Evolutionary conservation across 1,140 invertebrate genomes (phyloP), one percentile per base, ranked within the genome.

Genomic region (Pantala flavescens): DNA sequence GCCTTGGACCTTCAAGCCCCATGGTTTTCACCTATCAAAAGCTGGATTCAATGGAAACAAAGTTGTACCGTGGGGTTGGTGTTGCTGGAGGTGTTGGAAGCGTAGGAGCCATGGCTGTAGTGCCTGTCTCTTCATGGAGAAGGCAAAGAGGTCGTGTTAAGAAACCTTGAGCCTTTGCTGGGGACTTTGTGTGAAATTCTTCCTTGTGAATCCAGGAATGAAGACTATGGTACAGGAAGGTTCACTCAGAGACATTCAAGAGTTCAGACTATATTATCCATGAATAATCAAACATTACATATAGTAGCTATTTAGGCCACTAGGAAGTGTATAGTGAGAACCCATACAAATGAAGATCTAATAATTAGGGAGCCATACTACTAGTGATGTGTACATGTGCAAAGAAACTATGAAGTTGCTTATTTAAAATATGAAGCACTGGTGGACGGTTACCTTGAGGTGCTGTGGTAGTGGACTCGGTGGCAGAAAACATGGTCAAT

Each of bases 111-210:
- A 63, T 63, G 49, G 49, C 49, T 16, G 49, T 63, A 21, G 49
- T 63, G 12, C 49, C 49, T 14, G 49, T 63, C 49, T 63, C 49
- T 19, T 63, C 49, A 63, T 63, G 49, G 49, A 63, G 49, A 14
- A 63, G 49, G n/a, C 49, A 63, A 63, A 63, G 49, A 21, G 49
- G 49, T 19, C 49, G 49, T 63, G 49, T 63, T 63, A 63, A 63
- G 49, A 63, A 63, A 21, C 49, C 49, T 63, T 63, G 49, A 63
- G 49, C 14, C 49, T 63, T 19, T 19, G n/a, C 5, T 63, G 49
- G 49, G 49, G n/a, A 16, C n/a, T 21, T 16, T 63, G 49, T 63
- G 49, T 63, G 14, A 63, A 3, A 7, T 19, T 5, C 49, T 5
- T 63, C 49, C 49, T 63, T 63, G 49, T 21, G 14, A 21, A 63